These are phyloP conservation scores for Ochlodes sylvanus DNA, from an alignment of 2,888 invertebrate species.

Conservation along the genomic window DNA sequence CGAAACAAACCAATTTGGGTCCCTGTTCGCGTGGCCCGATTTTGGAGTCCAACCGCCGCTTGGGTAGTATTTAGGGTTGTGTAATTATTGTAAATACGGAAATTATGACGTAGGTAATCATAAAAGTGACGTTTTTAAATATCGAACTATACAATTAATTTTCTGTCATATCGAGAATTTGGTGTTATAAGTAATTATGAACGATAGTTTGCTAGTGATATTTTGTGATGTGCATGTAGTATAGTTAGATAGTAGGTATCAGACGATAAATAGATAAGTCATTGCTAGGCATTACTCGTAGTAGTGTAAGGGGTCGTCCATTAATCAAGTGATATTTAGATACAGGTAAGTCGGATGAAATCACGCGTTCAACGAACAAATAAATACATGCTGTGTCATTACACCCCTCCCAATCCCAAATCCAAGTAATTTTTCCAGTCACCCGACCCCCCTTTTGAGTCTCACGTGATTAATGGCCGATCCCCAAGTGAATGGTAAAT, in stretches of 20 bases:
- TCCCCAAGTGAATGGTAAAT: too few relatives aligned
- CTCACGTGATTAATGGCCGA: too few relatives aligned
- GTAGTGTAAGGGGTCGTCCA: too few relatives aligned
- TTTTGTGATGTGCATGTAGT: conserved; percentile 6
- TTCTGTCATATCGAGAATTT: neutral
- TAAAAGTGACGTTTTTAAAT: neutral
- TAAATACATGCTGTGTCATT: too few relatives aligned
- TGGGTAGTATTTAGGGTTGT: neutral
- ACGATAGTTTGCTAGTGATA: conserved; percentile 3
- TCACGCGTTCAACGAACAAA: too few relatives aligned
- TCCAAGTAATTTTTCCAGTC: too few relatives aligned
- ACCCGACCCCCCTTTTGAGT: too few relatives aligned
- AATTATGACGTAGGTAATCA: neutral
- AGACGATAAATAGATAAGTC: neutral
- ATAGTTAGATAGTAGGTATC: neutral
- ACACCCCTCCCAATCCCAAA: too few relatives aligned
- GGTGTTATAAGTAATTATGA: neutral
- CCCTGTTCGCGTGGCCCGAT: neutral
- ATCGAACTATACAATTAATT: neutral
- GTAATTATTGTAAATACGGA: neutral
- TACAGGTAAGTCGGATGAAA: too few relatives aligned
- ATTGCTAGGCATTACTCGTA: too few relatives aligned
- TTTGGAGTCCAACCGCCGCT: neutral
- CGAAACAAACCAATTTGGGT: neutral
- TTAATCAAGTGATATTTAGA: too few relatives aligned